Percentiles rank a stretch among this genome's conserved stretches.
Conservation (phyloP, 2,888 invertebrate genomes). For the Siphlonurus alternatus region DNA sequence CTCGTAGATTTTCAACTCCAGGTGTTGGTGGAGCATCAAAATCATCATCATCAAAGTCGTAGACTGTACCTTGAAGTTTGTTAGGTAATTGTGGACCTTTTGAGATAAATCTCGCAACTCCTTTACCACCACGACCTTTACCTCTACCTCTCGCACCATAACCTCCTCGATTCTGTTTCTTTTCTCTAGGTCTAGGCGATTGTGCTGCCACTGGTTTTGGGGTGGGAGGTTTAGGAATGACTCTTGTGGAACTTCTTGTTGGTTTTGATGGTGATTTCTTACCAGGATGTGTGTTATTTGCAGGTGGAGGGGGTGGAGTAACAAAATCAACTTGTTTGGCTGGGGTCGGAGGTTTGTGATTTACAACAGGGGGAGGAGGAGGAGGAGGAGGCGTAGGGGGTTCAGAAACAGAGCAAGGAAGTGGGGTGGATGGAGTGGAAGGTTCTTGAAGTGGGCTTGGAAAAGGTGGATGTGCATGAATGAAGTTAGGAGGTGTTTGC, state of each 20-base stretch:
- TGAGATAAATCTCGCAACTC: slow-evolving; percentile 43
- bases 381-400: slow-evolving; percentile 4
- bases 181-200: slow-evolving; percentile 23
- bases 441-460: slow-evolving; percentile 5
- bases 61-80: slow-evolving; percentile 71
- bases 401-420: not conserved
- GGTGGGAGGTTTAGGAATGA: slow-evolving; percentile 23
- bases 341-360: slow-evolving; percentile 5
- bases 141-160: slow-evolving; percentile 24
- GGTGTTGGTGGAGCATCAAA: slow-evolving; percentile 41
- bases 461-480: slow-evolving; percentile 1
- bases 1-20: slow-evolving; percentile 54
- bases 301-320: slow-evolving; percentile 2
- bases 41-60: slow-evolving; percentile 72
- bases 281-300: slow-evolving; percentile 4
- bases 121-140: slow-evolving; percentile 32
- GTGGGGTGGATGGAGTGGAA: slow-evolving; percentile 23
- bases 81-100: slow-evolving; percentile 24
- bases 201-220: slow-evolving; percentile 31
- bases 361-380: slow-evolving; percentile 7
- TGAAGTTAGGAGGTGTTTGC: slow-evolving; percentile 2
- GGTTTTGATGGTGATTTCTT: slow-evolving; percentile 16
- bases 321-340: not conserved
- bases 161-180: slow-evolving; percentile 19
- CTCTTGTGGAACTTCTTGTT: slow-evolving; percentile 39